Evolutionary conservation across 1,140 invertebrate species (phyloP).

Genomic region (Drosophila sturtevanti): DNA sequence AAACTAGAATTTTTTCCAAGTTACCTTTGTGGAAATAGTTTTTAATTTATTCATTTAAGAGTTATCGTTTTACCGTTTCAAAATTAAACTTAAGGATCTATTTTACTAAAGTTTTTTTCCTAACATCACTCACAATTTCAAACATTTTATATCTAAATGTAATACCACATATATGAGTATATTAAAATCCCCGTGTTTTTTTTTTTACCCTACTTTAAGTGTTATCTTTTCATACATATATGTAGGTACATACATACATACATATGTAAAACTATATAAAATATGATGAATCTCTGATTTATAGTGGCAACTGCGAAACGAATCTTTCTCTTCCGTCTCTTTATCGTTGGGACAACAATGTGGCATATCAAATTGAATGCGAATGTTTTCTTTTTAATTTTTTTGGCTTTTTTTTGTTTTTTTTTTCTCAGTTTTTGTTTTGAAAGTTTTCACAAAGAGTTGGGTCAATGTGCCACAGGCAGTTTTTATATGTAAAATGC

Average conservation of each 20-base stretch:
- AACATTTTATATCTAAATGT: too few species aligned
- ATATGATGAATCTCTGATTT: conserved; percentile 39
- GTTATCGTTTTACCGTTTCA: too few species aligned
- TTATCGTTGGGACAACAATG: conserved; percentile 32
- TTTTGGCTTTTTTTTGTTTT: conserved; percentile 11
- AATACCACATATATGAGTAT: background rate
- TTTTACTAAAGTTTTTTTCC: too few species aligned
- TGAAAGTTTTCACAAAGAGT: conserved; percentile 52
- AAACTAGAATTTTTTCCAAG: too few species aligned
- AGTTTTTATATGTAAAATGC: conserved; percentile 17
- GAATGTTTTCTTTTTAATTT: conserved; percentile 21
- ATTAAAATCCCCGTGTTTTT: background rate
- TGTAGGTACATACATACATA: too few species aligned
- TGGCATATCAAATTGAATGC: conserved; percentile 49
- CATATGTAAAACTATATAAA: conserved; percentile 23
- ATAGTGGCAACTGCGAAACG: conserved; percentile 37
- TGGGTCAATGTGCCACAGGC: conserved; percentile 57
- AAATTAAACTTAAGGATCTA: too few species aligned
- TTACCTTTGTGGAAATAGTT: too few species aligned
- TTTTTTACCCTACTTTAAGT: background rate
- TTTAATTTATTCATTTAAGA: too few species aligned
- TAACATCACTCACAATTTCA: too few species aligned
- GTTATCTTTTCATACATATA: conserved; percentile 10
- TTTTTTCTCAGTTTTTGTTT: conserved; percentile 8
- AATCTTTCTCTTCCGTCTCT: conserved; percentile 9